Evolutionary conservation across 1,140 invertebrate species (phyloP).

Genomic region (Aplysia californica): DNA sequence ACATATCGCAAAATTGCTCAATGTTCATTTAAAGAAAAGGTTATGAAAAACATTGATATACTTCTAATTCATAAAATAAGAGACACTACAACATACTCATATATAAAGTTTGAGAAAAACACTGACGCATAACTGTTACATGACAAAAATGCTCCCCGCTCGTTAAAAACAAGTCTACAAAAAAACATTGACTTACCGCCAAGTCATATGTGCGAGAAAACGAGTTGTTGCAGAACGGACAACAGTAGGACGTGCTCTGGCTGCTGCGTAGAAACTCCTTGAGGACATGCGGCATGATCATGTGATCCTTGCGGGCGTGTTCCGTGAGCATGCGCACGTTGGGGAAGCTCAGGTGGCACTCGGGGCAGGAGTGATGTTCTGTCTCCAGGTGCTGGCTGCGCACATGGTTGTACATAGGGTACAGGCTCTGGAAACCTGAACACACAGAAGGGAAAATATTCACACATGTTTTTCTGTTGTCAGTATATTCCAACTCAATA

Average conservation of each 20-base stretch:
- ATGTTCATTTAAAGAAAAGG: too few relatives aligned
- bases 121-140: too few relatives aligned
- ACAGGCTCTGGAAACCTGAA: constrained; percentile 17
- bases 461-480: too few relatives aligned
- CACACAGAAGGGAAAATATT: too few relatives aligned
- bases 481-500: background rate
- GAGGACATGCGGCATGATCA: constrained; percentile 1
- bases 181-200: too few relatives aligned
- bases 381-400: constrained; percentile 20
- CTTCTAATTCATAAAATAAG: too few relatives aligned
- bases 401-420: constrained; percentile 27
- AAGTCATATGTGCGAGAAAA: constrained; percentile 23
- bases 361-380: constrained; percentile 6
- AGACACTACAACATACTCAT: too few relatives aligned
- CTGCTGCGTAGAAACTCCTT: background rate
- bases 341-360: constrained; percentile 14
- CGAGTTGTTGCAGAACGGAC: constrained; percentile 20
- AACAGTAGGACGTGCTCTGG: constrained; percentile 15
- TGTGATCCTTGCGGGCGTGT: constrained; percentile 9
- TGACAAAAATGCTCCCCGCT: too few relatives aligned
- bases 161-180: too few relatives aligned
- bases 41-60: too few relatives aligned
- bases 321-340: constrained; percentile 8
- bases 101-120: too few relatives aligned
- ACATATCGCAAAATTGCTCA: too few relatives aligned